Evolutionary conservation across 2,888 invertebrate species (phyloP), one percentile per base, ranked within the genome.

Genomic region (Standfussiana lucernea): DNA sequence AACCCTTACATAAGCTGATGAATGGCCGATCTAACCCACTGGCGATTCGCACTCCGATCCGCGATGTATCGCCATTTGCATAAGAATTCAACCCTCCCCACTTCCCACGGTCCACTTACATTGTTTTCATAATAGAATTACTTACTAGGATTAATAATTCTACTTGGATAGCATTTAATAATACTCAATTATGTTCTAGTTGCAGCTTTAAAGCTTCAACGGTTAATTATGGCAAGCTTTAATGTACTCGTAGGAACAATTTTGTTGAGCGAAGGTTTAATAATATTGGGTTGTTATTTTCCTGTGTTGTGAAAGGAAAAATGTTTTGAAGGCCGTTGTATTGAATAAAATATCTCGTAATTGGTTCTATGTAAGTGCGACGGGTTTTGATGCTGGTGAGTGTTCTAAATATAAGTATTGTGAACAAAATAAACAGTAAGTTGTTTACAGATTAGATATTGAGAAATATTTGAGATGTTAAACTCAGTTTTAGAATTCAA

Each of bases 1-100:
- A 95, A 93, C 90, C 90, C 88, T 87, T 88, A 92, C 93, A 93
- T 92, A 90, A 91, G 89, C 89, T 92, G 93, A 94, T 94, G 94
- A 89, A 90, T 92, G 91, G 90, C 80, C 86, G 85, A 89, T 83
- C 86, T 86, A 84, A 86, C 89, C 89, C 87, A 89, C 85, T 84
- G 90, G 89, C 90, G 90, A 90, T 93, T 93, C 89, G 93, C 93
- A 93, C 88, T 90, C 91, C 93, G 91, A 95, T 94, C 95, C 86
- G 95, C 94, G 93, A 94, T 91, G 92, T 93, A 94, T 93, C 88
- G 91, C 83, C 80, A 96, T 96, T 96, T 92, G 88, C 96, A 96
- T 96, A 95, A 94, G 93, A 95, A 95, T 95, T 83, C 86, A 81
- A 82, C 79, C 88, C 86, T 88, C 91, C 94, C 90, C 89, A 81